phyloP scores from a whole-genome alignment of 2,797 vertebrate genomes.

The Triplophysa yarkandensis region DNA sequence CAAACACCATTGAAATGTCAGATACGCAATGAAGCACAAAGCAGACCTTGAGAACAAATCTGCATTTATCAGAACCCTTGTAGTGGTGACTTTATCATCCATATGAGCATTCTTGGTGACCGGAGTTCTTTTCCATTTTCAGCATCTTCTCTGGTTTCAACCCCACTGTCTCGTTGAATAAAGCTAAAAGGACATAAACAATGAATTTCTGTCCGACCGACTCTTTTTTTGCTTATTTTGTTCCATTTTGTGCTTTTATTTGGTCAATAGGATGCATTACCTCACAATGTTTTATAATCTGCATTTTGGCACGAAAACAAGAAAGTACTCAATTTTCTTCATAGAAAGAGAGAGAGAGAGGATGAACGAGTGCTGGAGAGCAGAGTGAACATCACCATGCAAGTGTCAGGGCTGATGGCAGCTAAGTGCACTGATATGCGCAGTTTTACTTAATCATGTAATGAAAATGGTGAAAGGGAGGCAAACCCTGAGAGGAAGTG shows the following conservation, averaged over 20 bases:
- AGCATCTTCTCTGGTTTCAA: not conserved
- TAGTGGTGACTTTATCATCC: not conserved
- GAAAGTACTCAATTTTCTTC: constrained; percentile 30
- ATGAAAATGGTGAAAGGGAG: constrained; percentile 36
- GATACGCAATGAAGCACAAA: not conserved
- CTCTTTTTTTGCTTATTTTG: not conserved
- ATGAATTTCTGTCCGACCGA: not conserved
- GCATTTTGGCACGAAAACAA: constrained; percentile 30
- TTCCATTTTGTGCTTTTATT: not conserved
- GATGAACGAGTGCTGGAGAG: not conserved
- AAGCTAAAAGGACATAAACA: not conserved
- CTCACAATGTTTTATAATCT: constrained; percentile 19
- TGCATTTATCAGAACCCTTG: not conserved
- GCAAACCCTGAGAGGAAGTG: not conserved
- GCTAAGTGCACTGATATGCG: constrained; percentile 48
- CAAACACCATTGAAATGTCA: constrained; percentile 11
- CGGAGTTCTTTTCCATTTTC: not conserved
- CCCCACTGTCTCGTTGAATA: not conserved
- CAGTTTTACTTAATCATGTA: constrained; percentile 50
- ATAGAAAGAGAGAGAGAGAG: constrained; percentile 23
- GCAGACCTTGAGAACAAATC: not conserved
- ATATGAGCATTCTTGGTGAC: not conserved
- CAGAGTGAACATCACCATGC: constrained; percentile 33
- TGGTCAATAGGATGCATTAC: constrained; percentile 2
- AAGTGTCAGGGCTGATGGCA: constrained; percentile 48